Percentiles rank a stretch among this genome's conserved stretches.
Evolutionary conservation across 2,888 invertebrate genomes (phyloP).

Genomic region (Agrochola lychnidis): DNA sequence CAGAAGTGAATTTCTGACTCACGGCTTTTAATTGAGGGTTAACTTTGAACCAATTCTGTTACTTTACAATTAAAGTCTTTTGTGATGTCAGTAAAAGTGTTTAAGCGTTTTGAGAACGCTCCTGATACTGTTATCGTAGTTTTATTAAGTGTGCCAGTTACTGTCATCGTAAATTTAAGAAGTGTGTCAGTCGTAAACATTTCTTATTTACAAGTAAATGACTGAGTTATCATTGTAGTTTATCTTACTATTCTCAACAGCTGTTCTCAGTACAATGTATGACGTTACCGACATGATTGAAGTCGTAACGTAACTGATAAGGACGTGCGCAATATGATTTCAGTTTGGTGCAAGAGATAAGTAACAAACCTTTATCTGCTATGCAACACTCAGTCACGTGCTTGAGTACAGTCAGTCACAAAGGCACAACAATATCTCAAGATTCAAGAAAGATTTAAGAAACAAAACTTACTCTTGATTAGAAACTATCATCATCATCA

Average conservation of each 20-base stretch:
- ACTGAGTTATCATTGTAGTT: neutral
- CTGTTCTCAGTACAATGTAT: slow-evolving; percentile 23
- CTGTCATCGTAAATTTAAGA: slow-evolving; percentile 11
- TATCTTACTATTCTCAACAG: neutral
- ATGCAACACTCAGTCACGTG: neutral
- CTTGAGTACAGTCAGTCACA: neutral
- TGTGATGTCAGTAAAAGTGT: slow-evolving; percentile 33
- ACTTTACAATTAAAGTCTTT: slow-evolving; percentile 40
- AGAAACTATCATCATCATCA: neutral
- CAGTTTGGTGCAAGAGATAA: slow-evolving; percentile 6
- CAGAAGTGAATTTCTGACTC: slow-evolving; percentile 44
- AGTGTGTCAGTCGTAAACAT: neutral
- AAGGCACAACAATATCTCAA: neutral
- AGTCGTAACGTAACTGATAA: slow-evolving; percentile 35
- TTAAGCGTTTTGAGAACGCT: slow-evolving; percentile 11
- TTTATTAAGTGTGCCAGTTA: neutral
- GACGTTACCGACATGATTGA: slow-evolving; percentile 17
- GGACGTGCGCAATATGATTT: neutral
- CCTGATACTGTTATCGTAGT: neutral
- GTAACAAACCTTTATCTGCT: slow-evolving; percentile 27
- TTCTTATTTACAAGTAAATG: slow-evolving; percentile 14
- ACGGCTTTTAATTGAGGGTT: slow-evolving; percentile 56
- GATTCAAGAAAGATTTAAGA: neutral
- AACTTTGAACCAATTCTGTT: slow-evolving; percentile 44
- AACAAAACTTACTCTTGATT: no score